Evolutionary conservation across 2,797 vertebrate genomes (phyloP).

Genomic region (Bradypus variegatus): DNA sequence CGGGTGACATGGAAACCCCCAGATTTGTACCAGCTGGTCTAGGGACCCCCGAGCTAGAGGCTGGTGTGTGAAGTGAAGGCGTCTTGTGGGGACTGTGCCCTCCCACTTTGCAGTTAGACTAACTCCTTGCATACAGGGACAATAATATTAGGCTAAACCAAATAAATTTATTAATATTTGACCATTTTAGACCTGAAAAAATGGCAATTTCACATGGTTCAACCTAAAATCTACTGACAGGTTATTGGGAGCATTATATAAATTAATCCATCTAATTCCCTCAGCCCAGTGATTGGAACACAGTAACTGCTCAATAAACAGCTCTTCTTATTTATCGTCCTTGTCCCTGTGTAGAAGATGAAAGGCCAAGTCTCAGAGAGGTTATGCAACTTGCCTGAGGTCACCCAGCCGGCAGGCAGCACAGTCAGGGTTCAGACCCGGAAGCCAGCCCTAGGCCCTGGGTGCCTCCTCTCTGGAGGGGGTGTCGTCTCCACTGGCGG

Average conservation of each 20-base stretch:
- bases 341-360: neutral
- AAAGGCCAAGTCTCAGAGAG: neutral
- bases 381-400: neutral
- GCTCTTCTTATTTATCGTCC: neutral
- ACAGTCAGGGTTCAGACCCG: neutral
- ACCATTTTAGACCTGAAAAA: neutral
- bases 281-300: neutral
- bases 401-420: neutral
- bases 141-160: neutral
- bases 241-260: neutral
- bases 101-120: too few relatives aligned
- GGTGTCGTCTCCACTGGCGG: rapidly evolving
- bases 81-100: too few relatives aligned
- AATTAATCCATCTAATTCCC: neutral
- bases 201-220: neutral
- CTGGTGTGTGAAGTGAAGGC: too few relatives aligned
- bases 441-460: neutral
- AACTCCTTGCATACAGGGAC: neutral
- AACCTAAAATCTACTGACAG: neutral
- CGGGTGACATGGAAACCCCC: too few relatives aligned
- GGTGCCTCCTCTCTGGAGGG: neutral
- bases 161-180: neutral
- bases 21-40: too few relatives aligned
- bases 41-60: too few relatives aligned
- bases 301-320: neutral